Conservation (phyloP, 1,140 invertebrate species). For the Anagrus nilaparvatae region DNA sequence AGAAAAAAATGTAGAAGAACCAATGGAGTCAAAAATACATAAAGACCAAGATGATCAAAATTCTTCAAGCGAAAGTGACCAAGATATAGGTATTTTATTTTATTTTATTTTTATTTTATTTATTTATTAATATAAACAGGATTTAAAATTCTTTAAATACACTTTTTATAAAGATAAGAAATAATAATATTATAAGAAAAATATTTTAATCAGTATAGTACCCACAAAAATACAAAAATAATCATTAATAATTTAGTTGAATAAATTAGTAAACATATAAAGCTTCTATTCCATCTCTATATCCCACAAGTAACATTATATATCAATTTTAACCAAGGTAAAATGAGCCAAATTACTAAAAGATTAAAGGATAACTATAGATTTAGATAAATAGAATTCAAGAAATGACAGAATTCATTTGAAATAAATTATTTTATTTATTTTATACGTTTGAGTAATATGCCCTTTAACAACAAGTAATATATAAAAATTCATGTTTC, state of each 20-base stretch:
- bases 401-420: conserved; percentile 6
- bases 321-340: background rate
- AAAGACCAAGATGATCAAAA: conserved; percentile 5
- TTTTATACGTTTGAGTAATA: background rate
- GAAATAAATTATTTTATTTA: conserved; percentile 1
- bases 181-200: too few species aligned
- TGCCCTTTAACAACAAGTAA: background rate
- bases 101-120: too few species aligned
- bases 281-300: too few species aligned
- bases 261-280: too few species aligned
- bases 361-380: background rate
- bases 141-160: too few species aligned
- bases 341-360: background rate
- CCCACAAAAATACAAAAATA: too few species aligned
- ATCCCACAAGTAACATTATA: too few species aligned
- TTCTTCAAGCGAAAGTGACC: background rate
- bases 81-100: background rate
- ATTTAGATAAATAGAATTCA: conserved; percentile 3
- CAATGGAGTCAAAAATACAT: background rate
- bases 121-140: too few species aligned
- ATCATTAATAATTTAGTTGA: too few species aligned
- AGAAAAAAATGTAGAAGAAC: background rate
- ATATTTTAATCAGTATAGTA: too few species aligned
- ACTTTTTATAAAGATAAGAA: background rate
- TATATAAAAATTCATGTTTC: conserved; percentile 4